Conservation (phyloP, 1,140 invertebrate genomes). For the Polypedilum pembai region DNA sequence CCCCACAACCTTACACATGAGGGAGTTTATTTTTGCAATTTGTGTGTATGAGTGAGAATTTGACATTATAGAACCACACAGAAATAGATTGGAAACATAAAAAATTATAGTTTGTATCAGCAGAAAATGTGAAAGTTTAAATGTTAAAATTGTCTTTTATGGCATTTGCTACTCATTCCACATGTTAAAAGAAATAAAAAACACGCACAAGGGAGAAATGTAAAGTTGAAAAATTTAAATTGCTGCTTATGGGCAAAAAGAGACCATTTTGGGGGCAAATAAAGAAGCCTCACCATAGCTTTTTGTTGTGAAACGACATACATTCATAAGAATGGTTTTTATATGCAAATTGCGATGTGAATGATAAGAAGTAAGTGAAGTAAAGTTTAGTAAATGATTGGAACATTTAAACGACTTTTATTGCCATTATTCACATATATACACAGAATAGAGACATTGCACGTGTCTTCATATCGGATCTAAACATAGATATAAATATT, state of each 20-base stretch:
- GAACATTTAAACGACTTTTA: conserved; percentile 13
- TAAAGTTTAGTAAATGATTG: conserved; percentile 7
- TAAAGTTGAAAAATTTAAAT: not conserved
- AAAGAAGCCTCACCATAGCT: not conserved
- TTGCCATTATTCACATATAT: not conserved
- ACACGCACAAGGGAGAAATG: not conserved
- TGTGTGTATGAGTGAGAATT: not conserved
- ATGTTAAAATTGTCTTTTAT: conserved; percentile 4
- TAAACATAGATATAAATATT: not conserved
- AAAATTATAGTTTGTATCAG: conserved; percentile 1
- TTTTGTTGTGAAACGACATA: not conserved
- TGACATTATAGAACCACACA: not conserved
- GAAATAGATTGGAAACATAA: not conserved
- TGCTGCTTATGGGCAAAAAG: not conserved
- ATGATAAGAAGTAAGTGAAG: conserved; percentile 3
- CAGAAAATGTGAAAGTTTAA: conserved; percentile 13
- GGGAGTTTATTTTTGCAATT: conserved; percentile 4
- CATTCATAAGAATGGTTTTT: not conserved
- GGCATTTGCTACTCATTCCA: not conserved
- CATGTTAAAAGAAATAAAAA: not conserved
- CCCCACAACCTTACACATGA: not conserved
- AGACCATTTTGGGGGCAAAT: not conserved
- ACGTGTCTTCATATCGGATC: not conserved
- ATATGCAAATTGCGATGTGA: not conserved
- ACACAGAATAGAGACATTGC: not conserved